Conservation (phyloP, 2,888 invertebrate species). For the Thecocarcelia acutangulata region DNA sequence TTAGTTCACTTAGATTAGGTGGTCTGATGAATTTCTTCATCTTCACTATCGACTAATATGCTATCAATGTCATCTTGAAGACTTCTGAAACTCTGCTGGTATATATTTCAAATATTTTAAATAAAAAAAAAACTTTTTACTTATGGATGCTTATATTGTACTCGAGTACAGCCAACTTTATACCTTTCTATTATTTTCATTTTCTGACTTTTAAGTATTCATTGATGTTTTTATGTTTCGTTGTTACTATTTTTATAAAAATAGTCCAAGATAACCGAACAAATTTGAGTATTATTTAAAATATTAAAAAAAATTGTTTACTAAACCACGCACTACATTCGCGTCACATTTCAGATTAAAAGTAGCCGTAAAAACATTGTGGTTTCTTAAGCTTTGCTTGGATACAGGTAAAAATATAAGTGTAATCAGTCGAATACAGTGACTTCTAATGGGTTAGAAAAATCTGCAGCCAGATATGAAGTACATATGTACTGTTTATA, state of each 20-base stretch:
- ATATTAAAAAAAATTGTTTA: slow-evolving; percentile 3
- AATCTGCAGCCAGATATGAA: too few species aligned
- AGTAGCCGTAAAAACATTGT: too few species aligned
- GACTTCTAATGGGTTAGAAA: too few species aligned
- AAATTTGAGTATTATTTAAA: background rate
- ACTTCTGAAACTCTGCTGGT: background rate
- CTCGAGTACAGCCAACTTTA: slow-evolving; percentile 8
- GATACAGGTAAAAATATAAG: too few species aligned
- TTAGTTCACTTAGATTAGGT: background rate
- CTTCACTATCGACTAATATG: slow-evolving; percentile 2
- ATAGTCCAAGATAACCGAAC: background rate
- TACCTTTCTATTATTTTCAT: background rate
- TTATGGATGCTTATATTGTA: too few species aligned
- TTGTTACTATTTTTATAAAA: too few species aligned
- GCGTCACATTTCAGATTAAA: background rate
- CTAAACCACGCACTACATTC: background rate
- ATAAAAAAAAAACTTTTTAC: background rate
- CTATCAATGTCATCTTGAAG: slow-evolving; percentile 14
- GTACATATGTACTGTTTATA: too few species aligned
- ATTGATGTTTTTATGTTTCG: too few species aligned
- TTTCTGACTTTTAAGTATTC: too few species aligned
- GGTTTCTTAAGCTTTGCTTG: too few species aligned
- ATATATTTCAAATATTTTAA: background rate
- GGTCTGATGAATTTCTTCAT: background rate
- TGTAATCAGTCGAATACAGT: too few species aligned